Base-by-base conservation (phyloP, 2,113 vertebrate genomes). In the Ancistrus triradiatus region DNA sequence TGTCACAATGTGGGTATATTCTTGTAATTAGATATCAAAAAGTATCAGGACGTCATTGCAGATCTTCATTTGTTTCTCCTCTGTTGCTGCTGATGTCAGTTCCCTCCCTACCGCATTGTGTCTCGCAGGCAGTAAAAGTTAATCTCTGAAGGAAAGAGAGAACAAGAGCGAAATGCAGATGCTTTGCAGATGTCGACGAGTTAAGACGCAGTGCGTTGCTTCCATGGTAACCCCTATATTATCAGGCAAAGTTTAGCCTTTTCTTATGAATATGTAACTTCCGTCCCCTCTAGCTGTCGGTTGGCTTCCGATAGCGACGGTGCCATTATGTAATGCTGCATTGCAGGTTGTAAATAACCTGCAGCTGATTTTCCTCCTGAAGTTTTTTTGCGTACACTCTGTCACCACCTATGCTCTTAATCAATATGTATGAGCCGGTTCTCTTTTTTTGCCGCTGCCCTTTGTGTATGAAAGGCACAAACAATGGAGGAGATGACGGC, bases 161-260 rank as follows among this genome's bases (percentile, higher is more conserved):
- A 33, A 40, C 7, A n/a, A 33, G 52, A 19, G 11, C 25, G 9
- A 10, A 10, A 28, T 17, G 31, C 21, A 3, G 25, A 56, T 40
- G 28, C 42, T 7, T 48, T 13, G 17, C 61, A 55, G 35, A 50
- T 40, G 52, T 31, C 24, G 57, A 22, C 50, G 66, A 44, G 58
- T 59, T 37, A 25, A 33, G 53, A 35, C 47, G 58, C 57, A 33
- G 63, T 52, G 57, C 49, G 52, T 25, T 31, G 38, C 55, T 71
- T 71, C 68, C 63, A 70, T 63, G 59, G 68, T 50, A 71, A 74
- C 63, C 25, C 63, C n/a, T n/a, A n/a, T n/a, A n/a, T n/a, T n/a
- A n/a, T 33, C 28, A 11, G 4, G 27, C 50, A 52, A 40, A 58
- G 17, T 43, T 67, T 53, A 58, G 21, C 11, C 2, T 43, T 70